These are phyloP conservation scores for Polypedilum pembai DNA, from an alignment of 1,140 invertebrate genomes.

Conservation along the genomic window DNA sequence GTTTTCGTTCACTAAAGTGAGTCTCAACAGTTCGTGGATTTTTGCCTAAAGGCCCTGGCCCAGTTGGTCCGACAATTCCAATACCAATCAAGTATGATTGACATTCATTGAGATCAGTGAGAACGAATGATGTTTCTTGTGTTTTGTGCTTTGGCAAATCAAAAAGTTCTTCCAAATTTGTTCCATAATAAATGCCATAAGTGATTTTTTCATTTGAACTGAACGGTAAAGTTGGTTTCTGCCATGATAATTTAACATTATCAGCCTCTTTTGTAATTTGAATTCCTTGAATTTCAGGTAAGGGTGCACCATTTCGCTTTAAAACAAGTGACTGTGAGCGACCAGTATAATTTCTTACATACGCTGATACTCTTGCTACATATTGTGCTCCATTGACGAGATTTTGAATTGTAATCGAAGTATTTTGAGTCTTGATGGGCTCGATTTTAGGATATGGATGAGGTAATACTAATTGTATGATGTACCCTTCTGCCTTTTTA, in stretches of 20 bases:
- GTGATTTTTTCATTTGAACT: conserved; percentile 47
- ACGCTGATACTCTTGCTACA: conserved; percentile 54
- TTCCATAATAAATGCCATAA: conserved; percentile 59
- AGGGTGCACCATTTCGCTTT: conserved; percentile 48
- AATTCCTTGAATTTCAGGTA: conserved; percentile 49
- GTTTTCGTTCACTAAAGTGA: conserved; percentile 50
- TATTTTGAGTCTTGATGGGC: conserved; percentile 39
- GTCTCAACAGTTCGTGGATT: conserved; percentile 51
- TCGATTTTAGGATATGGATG: conserved; percentile 47
- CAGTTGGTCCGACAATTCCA: conserved; percentile 55
- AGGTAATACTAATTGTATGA: conserved; percentile 46
- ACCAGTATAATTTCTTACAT: conserved; percentile 53
- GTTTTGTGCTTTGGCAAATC: conserved; percentile 51
- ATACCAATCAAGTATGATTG: conserved; percentile 65
- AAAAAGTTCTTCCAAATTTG: conserved; percentile 45
- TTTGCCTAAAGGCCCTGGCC: conserved; percentile 54
- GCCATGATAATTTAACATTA: conserved; percentile 60
- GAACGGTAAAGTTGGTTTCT: conserved; percentile 45
- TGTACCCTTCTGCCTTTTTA: conserved; percentile 54
- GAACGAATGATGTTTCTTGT: conserved; percentile 48
- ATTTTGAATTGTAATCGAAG: conserved; percentile 48
- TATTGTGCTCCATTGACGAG: conserved; percentile 49
- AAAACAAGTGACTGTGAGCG: conserved; percentile 46
- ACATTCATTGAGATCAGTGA: conserved; percentile 60
- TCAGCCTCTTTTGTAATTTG: conserved; percentile 50